Conservation (phyloP, 2,888 invertebrate genomes). For the Gandaritis pyraliata region DNA sequence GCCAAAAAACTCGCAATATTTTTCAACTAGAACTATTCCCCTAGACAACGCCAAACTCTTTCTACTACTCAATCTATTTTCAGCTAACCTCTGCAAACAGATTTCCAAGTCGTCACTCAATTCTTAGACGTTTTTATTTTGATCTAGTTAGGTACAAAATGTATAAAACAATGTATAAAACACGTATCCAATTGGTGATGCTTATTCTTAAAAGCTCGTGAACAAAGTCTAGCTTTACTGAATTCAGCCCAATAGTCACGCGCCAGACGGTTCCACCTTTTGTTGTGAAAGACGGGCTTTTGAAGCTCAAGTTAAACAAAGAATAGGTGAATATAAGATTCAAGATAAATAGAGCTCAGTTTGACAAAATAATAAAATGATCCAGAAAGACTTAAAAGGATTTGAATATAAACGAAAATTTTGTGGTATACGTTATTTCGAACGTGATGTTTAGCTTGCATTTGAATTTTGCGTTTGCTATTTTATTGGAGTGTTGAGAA, state of each 20-base stretch:
- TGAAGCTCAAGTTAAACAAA: conserved; percentile 28
- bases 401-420: conserved; percentile 12
- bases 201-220: not conserved
- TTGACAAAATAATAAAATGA: conserved; percentile 26
- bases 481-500: too few relatives aligned
- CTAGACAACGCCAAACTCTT: too few relatives aligned
- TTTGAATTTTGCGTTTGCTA: conserved; percentile 2
- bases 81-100: too few relatives aligned
- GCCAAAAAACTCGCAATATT: too few relatives aligned
- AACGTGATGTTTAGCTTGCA: conserved; percentile 11
- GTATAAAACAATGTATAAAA: too few relatives aligned
- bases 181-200: not conserved
- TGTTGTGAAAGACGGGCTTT: conserved; percentile 30
- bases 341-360: conserved; percentile 29
- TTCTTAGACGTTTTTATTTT: too few relatives aligned
- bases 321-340: conserved; percentile 25
- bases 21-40: too few relatives aligned
- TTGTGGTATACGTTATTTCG: conserved; percentile 1
- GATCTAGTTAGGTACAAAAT: not conserved
- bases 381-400: conserved; percentile 17
- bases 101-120: too few relatives aligned
- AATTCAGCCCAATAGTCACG: conserved; percentile 22
- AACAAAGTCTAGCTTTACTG: conserved; percentile 24
- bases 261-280: conserved; percentile 24
- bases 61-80: too few relatives aligned